Conservation (phyloP, 2,113 vertebrate genomes). For the Osmerus eperlanus region DNA sequence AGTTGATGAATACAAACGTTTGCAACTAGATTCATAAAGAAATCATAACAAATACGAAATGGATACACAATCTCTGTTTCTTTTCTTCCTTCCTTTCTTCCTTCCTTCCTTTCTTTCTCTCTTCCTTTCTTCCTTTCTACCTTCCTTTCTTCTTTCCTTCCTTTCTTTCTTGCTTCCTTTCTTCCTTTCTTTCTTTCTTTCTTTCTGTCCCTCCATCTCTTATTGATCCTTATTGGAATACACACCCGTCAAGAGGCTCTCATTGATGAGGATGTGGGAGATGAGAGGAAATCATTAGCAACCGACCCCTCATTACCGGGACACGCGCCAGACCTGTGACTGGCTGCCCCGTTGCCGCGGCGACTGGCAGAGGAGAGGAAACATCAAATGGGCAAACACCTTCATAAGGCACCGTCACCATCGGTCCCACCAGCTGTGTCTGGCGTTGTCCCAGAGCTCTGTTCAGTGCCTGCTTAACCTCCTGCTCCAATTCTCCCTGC, state of each 20-base stretch:
- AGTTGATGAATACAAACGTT: too few relatives aligned
- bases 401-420: background rate
- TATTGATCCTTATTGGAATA: background rate
- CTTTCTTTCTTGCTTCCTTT: too few relatives aligned
- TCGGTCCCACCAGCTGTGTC: background rate
- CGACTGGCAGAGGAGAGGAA: background rate
- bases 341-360: background rate
- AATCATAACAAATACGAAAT: too few relatives aligned
- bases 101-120: too few relatives aligned
- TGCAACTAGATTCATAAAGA: too few relatives aligned
- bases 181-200: too few relatives aligned
- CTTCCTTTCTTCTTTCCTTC: too few relatives aligned
- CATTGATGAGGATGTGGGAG: background rate
- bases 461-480: background rate
- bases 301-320: background rate
- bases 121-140: too few relatives aligned
- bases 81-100: too few relatives aligned
- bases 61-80: too few relatives aligned
- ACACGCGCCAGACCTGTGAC: background rate
- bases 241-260: background rate
- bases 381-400: background rate
- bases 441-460: background rate
- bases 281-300: conserved; percentile 1
- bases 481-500: background rate
- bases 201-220: background rate